Conservation (phyloP, 2,113 vertebrate species). For the Stomatorhinus ivindoensis region DNA sequence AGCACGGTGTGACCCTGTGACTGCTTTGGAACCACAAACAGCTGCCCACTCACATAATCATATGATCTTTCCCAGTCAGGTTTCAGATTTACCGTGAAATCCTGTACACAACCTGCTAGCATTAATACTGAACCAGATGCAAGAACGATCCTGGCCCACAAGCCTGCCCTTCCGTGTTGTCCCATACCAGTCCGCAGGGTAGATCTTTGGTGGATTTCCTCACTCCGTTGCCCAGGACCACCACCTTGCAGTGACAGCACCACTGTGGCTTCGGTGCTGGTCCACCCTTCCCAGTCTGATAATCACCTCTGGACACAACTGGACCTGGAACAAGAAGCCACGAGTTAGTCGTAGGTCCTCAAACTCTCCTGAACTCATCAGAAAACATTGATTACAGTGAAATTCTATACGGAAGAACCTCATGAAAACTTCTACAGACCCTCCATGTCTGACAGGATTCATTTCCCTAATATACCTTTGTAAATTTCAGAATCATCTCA, state of each 20-base stretch:
- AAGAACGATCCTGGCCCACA: neutral
- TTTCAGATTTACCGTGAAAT: conserved; percentile 1
- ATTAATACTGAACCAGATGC: neutral
- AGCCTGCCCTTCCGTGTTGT: no score
- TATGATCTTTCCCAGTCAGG: neutral
- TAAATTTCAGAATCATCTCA: neutral
- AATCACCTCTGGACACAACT: conserved; percentile 54
- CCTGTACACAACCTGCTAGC: neutral
- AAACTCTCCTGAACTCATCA: neutral
- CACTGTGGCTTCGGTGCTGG: conserved; percentile 59
- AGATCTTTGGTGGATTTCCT: conserved; percentile 66
- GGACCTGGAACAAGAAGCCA: conserved; percentile 44
- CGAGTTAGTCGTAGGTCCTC: neutral
- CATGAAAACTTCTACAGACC: neutral
- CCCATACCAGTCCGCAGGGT: conserved; percentile 50
- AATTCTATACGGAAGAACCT: neutral
- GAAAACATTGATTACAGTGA: neutral
- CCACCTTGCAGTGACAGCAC: conserved; percentile 85
- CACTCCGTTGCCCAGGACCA: conserved; percentile 80
- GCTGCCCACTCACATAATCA: conserved; percentile 26
- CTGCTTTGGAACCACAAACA: conserved; percentile 2
- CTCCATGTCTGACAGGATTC: neutral
- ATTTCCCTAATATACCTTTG: neutral
- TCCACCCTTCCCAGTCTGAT: conserved; percentile 39
- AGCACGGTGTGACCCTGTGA: conserved; percentile 20